Evolutionary conservation across 2,797 vertebrate genomes (phyloP), one percentile per base, ranked within the genome.

Genomic region (Lophotriccus pileatus): DNA sequence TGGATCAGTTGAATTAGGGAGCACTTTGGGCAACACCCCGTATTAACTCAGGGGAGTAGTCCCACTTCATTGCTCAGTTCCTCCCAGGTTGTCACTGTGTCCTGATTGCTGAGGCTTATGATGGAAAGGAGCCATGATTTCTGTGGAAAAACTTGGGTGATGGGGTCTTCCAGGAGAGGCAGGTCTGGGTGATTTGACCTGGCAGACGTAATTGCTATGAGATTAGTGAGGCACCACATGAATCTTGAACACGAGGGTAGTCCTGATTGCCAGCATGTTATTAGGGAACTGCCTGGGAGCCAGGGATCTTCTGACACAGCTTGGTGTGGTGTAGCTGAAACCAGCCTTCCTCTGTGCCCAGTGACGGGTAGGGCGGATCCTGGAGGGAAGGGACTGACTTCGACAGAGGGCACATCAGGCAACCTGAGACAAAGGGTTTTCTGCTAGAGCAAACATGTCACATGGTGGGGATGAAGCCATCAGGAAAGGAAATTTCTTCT

Each of bases 401-500:
- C 43, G 37, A 12, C 41, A 73, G 62, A n/a, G 64, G 30, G 49
- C 24, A 25, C 30, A 41, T 32, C 18, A 7, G 56, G n/a, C n/a
- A 78, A 34, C 2, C 0, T 2, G 8, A 92, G 63, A 84, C 43
- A 58, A 84, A 84, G 82, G 28, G 30, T 12, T 16, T 27, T 86
- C 73, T 93, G 66, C 37, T 2, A 86, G 28, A 52, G n/a, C 37
- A 84, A 49, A 16, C 15, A 16, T 0, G 1, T 47, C 4, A 1
- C 62, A 37, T 75, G 1, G 0, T 9, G 66, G 47, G 49, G 74
- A 39, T 4, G 2, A 69, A 88, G 75, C 19, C 41, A 93, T 73
- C 47, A 64, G 76, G 80, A n/a, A 30, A 83, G 91, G 60, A 93
- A 86, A 90, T 58, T 18, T 75, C 81, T 74, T 84, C 90, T 60